These are phyloP conservation scores for Hydrophis major DNA, from an alignment of 2,797 vertebrate genomes.

Conservation along the genomic window DNA sequence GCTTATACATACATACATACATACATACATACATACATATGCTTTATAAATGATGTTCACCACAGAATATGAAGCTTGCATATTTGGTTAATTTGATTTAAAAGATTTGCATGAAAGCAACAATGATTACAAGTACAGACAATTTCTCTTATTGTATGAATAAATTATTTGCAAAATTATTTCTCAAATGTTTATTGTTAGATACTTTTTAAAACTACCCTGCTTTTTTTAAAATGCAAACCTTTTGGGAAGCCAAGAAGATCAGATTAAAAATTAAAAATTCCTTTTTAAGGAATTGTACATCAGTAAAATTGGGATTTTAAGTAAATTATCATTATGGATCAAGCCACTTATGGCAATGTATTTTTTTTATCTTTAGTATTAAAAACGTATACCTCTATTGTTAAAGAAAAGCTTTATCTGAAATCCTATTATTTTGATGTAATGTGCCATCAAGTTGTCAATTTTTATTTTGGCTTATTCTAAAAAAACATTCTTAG, in stretches of 20 bases:
- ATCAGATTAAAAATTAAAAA: background rate
- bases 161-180: constrained; percentile 19
- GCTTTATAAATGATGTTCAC: no score
- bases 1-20: no score
- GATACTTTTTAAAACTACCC: constrained; percentile 12
- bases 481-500: background rate
- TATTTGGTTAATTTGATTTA: constrained; percentile 55
- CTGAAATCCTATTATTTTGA: background rate
- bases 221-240: background rate
- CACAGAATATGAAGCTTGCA: no score
- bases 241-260: background rate
- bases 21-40: no score
- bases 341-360: background rate
- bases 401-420: background rate
- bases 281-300: no score
- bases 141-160: constrained; percentile 32
- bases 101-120: constrained; percentile 80
- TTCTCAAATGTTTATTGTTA: constrained; percentile 41
- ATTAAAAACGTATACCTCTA: background rate
- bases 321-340: background rate
- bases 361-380: background rate
- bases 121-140: constrained; percentile 76
- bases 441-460: background rate
- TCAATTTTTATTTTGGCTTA: background rate
- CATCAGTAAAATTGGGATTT: background rate